A percentile compares a stretch with the other conserved stretches of the same genome.
Conservation (phyloP, 2,888 invertebrate species). For the Neoitamus cyanurus region DNA sequence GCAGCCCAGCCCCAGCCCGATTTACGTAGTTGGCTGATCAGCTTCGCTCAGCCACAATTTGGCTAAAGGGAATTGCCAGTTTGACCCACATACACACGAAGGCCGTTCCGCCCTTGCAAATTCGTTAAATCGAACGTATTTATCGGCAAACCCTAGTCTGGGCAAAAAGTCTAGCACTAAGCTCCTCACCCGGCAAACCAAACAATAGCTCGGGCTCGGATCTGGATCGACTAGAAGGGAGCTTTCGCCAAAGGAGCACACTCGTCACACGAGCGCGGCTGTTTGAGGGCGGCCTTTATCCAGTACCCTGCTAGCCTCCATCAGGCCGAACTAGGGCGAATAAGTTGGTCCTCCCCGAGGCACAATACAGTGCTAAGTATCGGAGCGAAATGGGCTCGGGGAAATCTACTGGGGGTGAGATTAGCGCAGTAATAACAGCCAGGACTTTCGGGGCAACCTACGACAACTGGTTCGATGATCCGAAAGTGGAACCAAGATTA, state of each 20-base stretch:
- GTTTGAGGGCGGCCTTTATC: not conserved
- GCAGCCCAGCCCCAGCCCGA: not conserved
- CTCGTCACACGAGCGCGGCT: not conserved
- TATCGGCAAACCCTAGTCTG: not conserved
- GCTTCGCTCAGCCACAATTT: not conserved
- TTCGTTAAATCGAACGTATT: not conserved
- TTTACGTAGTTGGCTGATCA: not conserved
- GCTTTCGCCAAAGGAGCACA: not conserved
- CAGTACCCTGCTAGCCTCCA: not conserved
- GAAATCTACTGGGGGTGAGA: not conserved
- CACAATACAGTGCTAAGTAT: not conserved
- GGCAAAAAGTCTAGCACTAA: not conserved
- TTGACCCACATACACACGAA: not conserved
- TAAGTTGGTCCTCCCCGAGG: not conserved
- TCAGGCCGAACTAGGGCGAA: not conserved
- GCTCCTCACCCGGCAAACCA: not conserved
- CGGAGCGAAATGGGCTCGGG: too few relatives aligned
- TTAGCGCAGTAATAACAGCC: not conserved
- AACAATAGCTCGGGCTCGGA: not conserved
- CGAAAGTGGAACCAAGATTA: not conserved
- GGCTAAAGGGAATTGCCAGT: not conserved
- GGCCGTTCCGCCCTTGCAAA: not conserved
- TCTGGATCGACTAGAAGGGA: not conserved
- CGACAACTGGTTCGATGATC: not conserved
- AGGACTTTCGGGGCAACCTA: not conserved